These are phyloP conservation scores for Leptatherina wallacei DNA, from an alignment of 2,797 vertebrate species.

Conservation along the genomic window DNA sequence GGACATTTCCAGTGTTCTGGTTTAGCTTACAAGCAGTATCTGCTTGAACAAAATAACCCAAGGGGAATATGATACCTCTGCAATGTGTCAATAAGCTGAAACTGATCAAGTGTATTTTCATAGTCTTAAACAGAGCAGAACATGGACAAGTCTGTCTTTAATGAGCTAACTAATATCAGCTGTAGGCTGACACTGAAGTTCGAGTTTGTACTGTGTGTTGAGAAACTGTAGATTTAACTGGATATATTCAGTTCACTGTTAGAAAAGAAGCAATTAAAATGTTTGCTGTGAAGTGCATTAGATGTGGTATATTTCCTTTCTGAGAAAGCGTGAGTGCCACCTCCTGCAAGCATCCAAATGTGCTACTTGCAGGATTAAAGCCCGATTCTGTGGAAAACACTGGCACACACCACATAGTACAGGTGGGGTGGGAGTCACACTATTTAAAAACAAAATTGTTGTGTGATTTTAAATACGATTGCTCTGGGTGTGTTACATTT, in stretches of 20 bases:
- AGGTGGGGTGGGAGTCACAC: conserved; percentile 7
- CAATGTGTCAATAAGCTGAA: conserved; percentile 19
- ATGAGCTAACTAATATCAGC: not conserved
- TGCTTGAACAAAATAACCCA: conserved; percentile 11
- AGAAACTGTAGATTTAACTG: not conserved
- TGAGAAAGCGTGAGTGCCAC: not conserved
- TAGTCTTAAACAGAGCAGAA: not conserved
- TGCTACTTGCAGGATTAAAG: not conserved
- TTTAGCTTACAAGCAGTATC: conserved; percentile 15
- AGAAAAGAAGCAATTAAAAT: not conserved
- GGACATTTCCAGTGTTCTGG: conserved; percentile 3
- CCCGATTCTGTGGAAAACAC: not conserved
- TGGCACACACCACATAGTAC: not conserved
- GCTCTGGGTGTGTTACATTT: conserved; percentile 30
- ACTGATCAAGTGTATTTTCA: conserved; percentile 4
- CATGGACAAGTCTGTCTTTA: not conserved
- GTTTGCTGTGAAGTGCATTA: not conserved
- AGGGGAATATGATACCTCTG: conserved; percentile 14
- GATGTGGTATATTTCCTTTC: not conserved
- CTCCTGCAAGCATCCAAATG: not conserved
- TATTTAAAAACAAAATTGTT: conserved; percentile 35
- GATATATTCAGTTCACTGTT: not conserved
- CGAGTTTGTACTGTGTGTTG: not conserved
- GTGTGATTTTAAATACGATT: conserved; percentile 37
- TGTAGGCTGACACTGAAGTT: not conserved